Percentiles rank a stretch among this genome's conserved stretches.
These are phyloP conservation scores for Tachysurus vachellii DNA, from an alignment of 2,113 vertebrate species.

Conservation along the genomic window DNA sequence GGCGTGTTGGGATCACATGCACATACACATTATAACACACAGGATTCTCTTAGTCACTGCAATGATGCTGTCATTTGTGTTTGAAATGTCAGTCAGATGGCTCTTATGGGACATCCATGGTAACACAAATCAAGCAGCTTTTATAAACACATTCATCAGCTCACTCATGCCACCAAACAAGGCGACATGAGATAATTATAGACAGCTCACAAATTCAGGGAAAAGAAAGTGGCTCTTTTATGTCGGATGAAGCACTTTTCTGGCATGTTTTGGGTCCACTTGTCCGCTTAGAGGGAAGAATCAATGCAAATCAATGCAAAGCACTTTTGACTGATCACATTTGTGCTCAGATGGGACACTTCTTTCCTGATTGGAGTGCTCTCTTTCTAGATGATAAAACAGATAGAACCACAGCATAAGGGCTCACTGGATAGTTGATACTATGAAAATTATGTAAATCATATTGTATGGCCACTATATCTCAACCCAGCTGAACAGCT, in stretches of 20 bases:
- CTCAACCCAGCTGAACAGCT: neutral
- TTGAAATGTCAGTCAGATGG: conserved; percentile 44
- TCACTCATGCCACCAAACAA: neutral
- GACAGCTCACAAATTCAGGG: no score
- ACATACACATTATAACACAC: conserved; percentile 26
- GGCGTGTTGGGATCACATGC: conserved; percentile 2
- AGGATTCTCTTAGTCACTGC: conserved; percentile 52
- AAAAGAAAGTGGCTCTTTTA: neutral
- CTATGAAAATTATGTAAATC: neutral
- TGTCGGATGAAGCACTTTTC: neutral
- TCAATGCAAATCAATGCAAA: neutral
- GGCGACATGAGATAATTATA: neutral
- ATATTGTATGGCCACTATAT: neutral
- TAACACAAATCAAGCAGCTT: neutral
- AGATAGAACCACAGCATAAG: neutral
- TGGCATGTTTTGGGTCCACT: conserved; percentile 1
- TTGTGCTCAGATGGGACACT: neutral
- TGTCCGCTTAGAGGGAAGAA: neutral
- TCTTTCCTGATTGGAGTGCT: neutral
- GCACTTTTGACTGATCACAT: neutral
- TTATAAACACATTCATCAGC: conserved; percentile 13
- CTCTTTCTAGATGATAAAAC: neutral
- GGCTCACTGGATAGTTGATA: neutral
- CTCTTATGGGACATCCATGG: conserved; percentile 8
- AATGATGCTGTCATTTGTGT: conserved; percentile 60